Base-by-base conservation (phyloP, 1,140 invertebrate species). In the Drosophila suzukii region DNA sequence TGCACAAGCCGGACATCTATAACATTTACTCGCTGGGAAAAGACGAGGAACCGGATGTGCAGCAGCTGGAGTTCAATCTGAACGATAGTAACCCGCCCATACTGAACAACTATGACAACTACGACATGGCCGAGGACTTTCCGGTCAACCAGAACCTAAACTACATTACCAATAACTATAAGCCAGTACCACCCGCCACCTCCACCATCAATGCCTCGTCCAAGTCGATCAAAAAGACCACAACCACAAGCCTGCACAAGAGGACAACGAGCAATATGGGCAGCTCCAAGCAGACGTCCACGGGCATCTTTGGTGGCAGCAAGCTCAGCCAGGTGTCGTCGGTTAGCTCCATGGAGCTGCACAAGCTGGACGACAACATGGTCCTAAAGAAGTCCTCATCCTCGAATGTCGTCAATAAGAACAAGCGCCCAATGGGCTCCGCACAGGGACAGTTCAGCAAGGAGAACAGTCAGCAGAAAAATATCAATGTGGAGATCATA, bases 361-460 rank as follows among this genome's bases (percentile, higher is more conserved):
- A 92, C 57, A 91, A 91, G 74, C 73, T 92, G 7, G 91, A 92
- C 56, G 91, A 92, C 51, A 91, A 91, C 57, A 88, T 92, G 88
- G 41, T 91, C 34, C 50, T 91, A 1, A 92, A 91, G 53, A 92
- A 92, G 58, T 86, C 90, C 0, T 77, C 88, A 15, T 91, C 91
- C 0, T 81, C 90, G 36, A 89, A 88, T 44, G 78, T 90, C 30
- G 82, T 92, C 11, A 91, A 90, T 13, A 80, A 86, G 30, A 83
- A 88, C 46, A 91, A 91, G 30, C 82, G 90, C 2, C 30, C 62
- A 4, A 78, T 89, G 50, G 78, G 67, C 15, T 54, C 78, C 2
- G 30, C 58, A 5, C 88, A 85, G 34, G 84, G 76, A 24, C 81
- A 92, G 39, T 67, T 81, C 15, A 90, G 91, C 49, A 92, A 92